Evolutionary conservation across 2,888 invertebrate species (phyloP).

Genomic region (Drosophila multiciliata): DNA sequence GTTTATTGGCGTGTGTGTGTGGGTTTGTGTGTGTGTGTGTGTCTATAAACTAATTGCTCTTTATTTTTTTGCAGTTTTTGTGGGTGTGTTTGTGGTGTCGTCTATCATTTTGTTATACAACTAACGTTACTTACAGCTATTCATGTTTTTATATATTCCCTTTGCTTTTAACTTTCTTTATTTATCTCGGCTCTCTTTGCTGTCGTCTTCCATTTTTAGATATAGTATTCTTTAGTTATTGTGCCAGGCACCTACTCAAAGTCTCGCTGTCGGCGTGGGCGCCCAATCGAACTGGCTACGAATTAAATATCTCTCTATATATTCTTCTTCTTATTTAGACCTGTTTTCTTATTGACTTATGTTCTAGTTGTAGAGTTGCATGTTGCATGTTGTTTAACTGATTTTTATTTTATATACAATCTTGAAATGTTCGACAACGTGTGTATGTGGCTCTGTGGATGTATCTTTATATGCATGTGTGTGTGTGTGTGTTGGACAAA

Average conservation of each 20-base stretch:
- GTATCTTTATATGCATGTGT: neutral
- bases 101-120: constrained; percentile 55
- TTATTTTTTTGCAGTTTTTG: constrained; percentile 35
- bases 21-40: constrained; percentile 9
- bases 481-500: constrained; percentile 31
- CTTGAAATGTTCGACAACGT: constrained; percentile 31
- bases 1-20: constrained; percentile 9
- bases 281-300: constrained; percentile 40
- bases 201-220: constrained; percentile 24
- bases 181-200: constrained; percentile 27
- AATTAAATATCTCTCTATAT: constrained; percentile 34
- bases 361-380: constrained; percentile 48
- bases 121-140: constrained; percentile 54
- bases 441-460: constrained; percentile 1
- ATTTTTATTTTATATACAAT: constrained; percentile 43
- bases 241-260: constrained; percentile 70
- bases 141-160: constrained; percentile 28
- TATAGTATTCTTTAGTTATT: constrained; percentile 63
- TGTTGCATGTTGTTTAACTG: constrained; percentile 38
- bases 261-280: constrained; percentile 35
- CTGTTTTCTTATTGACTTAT: constrained; percentile 60
- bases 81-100: constrained; percentile 22
- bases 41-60: constrained; percentile 39
- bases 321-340: constrained; percentile 46
- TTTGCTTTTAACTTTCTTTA: constrained; percentile 20